A percentile compares a stretch with the other conserved stretches of the same genome.
Evolutionary conservation across 2,113 vertebrate genomes (phyloP).

Genomic region (Pardalotus punctatus): DNA sequence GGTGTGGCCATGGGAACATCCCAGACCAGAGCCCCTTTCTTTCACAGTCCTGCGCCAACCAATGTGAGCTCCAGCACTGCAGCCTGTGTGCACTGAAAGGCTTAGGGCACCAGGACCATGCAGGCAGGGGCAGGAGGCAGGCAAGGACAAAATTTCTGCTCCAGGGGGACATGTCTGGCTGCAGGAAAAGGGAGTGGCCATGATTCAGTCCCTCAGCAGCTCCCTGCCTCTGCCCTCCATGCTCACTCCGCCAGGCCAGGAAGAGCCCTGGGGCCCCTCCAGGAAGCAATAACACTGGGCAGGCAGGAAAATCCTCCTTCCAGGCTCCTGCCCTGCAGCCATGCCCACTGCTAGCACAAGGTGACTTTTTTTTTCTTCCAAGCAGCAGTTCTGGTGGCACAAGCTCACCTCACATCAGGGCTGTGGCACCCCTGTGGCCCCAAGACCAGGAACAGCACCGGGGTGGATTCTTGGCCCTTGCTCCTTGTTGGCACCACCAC

Average conservation of each 20-base stretch:
- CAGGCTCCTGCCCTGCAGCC: background rate
- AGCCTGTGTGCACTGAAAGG: background rate
- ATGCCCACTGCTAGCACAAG: constrained; percentile 6
- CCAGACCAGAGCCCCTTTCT: background rate
- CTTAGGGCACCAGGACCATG: background rate
- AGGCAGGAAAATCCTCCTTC: background rate
- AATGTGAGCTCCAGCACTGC: background rate
- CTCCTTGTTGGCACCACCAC: background rate
- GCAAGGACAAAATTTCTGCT: background rate
- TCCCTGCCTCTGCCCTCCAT: background rate
- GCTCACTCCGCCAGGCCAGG: background rate
- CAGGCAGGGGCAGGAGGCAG: background rate
- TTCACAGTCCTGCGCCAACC: background rate
- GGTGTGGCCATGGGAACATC: background rate
- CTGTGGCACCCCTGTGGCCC: background rate
- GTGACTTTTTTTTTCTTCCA: background rate
- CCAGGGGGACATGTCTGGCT: background rate
- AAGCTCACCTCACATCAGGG: background rate
- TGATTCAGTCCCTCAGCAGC: background rate
- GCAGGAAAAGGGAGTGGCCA: background rate
- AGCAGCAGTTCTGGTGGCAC: background rate
- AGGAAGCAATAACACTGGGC: constrained; percentile 52
- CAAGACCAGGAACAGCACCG: background rate
- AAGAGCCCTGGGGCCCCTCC: background rate
- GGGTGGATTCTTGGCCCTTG: background rate